Percentiles rank a stretch among this genome's conserved stretches.
phyloP scores from a whole-genome alignment of 2,888 invertebrate species.

The Encarsia formosa region DNA sequence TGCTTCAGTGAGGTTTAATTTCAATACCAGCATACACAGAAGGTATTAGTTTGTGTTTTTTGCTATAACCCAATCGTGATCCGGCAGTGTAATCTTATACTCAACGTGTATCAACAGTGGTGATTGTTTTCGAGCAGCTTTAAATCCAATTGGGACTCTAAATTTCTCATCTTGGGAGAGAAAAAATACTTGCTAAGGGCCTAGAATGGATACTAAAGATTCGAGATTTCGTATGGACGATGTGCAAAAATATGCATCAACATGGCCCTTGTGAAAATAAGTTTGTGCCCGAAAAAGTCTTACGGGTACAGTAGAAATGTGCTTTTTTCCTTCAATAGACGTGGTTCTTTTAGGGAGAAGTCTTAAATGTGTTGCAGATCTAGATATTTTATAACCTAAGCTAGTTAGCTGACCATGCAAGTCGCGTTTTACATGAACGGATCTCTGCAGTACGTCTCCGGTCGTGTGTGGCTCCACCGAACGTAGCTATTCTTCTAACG shows the following conservation, averaged over 20 bases:
- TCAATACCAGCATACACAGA: conserved; percentile 38
- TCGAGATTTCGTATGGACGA: conserved; percentile 3
- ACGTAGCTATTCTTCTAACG: conserved; percentile 38
- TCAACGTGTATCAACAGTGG: not conserved
- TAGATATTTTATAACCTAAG: conserved; percentile 28
- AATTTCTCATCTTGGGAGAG: conserved; percentile 3
- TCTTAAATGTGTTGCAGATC: conserved; percentile 32
- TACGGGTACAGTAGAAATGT: conserved; percentile 38
- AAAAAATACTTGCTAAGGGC: not conserved
- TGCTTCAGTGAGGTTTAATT: conserved; percentile 39
- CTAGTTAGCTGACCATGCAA: conserved; percentile 22
- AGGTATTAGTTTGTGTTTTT: conserved; percentile 37
- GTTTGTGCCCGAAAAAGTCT: conserved; percentile 21
- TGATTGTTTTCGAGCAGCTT: not conserved
- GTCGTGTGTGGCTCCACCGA: conserved; percentile 37
- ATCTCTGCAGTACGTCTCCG: conserved; percentile 33
- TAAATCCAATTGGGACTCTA: not conserved
- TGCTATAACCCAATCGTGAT: conserved; percentile 3
- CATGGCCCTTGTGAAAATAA: conserved; percentile 3
- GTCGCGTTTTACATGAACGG: conserved; percentile 6
- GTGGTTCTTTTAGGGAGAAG: conserved; percentile 30
- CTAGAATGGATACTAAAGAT: not conserved
- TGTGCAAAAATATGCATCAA: not conserved
- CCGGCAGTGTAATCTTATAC: not conserved
- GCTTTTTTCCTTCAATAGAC: conserved; percentile 34